Percentiles rank a stretch among this genome's conserved stretches.
These are phyloP conservation scores for Catocala fraxini DNA, from an alignment of 2,888 invertebrate genomes.

Conservation along the genomic window DNA sequence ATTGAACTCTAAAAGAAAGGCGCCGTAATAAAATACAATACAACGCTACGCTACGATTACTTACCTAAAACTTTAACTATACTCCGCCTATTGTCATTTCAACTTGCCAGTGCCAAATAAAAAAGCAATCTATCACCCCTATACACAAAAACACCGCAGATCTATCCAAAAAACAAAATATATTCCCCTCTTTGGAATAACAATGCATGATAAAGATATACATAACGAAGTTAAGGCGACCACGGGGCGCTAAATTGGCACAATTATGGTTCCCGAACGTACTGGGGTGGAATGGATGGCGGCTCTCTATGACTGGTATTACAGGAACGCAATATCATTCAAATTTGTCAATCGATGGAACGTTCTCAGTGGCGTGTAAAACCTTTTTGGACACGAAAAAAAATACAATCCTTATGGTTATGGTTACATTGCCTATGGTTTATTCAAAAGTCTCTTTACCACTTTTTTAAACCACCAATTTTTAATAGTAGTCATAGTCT, in stretches of 20 bases:
- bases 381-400: too few relatives aligned
- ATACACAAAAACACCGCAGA: slow-evolving; percentile 12
- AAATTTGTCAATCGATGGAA: background rate
- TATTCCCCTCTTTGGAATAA: slow-evolving; percentile 22
- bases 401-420: too few relatives aligned
- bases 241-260: slow-evolving; percentile 72
- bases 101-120: background rate
- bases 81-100: too few relatives aligned
- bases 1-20: too few relatives aligned
- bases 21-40: too few relatives aligned
- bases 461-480: too few relatives aligned
- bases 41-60: too few relatives aligned
- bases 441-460: too few relatives aligned
- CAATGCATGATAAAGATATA: slow-evolving; percentile 39
- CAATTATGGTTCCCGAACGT: slow-evolving; percentile 65
- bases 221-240: slow-evolving; percentile 54
- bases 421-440: too few relatives aligned
- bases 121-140: slow-evolving; percentile 12
- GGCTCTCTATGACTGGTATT: background rate
- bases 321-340: background rate
- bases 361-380: too few relatives aligned
- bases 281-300: slow-evolving; percentile 29
- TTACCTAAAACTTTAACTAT: too few relatives aligned
- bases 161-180: slow-evolving; percentile 11
- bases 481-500: too few relatives aligned